Evolutionary conservation across 1,140 invertebrate species (phyloP).

Genomic region (Diorhabda sublineata): DNA sequence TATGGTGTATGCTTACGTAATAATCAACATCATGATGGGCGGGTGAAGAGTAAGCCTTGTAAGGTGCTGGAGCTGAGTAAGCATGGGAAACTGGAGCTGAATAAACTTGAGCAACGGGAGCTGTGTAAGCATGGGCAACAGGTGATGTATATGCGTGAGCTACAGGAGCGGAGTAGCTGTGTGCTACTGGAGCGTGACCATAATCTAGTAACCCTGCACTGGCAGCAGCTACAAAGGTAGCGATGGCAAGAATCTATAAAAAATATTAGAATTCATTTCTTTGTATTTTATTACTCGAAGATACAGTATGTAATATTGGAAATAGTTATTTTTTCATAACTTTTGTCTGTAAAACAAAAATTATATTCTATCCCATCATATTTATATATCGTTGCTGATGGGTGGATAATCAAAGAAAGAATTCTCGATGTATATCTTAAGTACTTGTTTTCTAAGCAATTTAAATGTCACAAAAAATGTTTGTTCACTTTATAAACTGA

Average conservation of each 20-base stretch:
- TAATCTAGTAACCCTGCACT: slow-evolving; percentile 25
- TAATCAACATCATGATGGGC: slow-evolving; percentile 2
- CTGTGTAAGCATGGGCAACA: slow-evolving; percentile 4
- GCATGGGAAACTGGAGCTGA: not conserved
- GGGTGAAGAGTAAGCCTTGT: not conserved
- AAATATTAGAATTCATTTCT: not conserved
- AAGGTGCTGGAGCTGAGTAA: slow-evolving; percentile 1
- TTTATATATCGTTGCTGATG: too few species aligned
- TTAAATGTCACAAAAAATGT: too few species aligned
- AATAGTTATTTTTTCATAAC: too few species aligned
- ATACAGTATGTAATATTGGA: too few species aligned
- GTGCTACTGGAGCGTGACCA: not conserved
- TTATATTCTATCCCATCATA: too few species aligned
- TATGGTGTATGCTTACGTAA: not conserved
- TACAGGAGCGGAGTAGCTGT: not conserved
- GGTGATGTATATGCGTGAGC: slow-evolving; percentile 4
- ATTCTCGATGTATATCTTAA: too few species aligned
- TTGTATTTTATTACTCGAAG: too few species aligned
- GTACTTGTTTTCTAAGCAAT: too few species aligned
- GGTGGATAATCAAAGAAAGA: too few species aligned
- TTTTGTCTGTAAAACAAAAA: too few species aligned
- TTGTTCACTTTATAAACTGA: too few species aligned
- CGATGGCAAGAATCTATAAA: slow-evolving; percentile 27
- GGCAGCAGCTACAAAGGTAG: slow-evolving; percentile 29
- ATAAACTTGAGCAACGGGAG: slow-evolving; percentile 11